These are phyloP conservation scores for Lates calcarifer DNA, from an alignment of 2,113 vertebrate species.

Conservation along the genomic window DNA sequence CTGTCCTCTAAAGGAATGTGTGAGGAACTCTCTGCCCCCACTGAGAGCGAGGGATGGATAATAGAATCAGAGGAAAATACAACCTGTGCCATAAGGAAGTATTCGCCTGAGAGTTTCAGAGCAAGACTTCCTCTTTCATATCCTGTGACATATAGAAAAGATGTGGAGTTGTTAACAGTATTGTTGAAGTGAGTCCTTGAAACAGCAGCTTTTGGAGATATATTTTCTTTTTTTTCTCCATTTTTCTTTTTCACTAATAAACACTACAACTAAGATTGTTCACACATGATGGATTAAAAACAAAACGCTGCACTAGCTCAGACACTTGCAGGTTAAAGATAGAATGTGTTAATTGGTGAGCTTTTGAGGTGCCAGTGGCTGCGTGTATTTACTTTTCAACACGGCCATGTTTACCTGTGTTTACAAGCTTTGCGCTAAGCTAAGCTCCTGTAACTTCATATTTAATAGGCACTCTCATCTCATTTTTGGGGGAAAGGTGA, in stretches of 20 bases:
- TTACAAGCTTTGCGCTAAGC: neutral
- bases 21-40: neutral
- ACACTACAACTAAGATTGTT: neutral
- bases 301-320: neutral
- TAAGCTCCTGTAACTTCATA: neutral
- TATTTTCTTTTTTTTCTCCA: neutral
- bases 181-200: neutral
- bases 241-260: neutral
- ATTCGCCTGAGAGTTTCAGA: neutral
- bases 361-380: neutral
- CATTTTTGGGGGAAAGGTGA: neutral
- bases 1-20: constrained; percentile 7
- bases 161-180: neutral
- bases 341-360: neutral
- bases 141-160: neutral
- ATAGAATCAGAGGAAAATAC: constrained; percentile 39
- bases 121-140: constrained; percentile 3
- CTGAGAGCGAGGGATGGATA: neutral
- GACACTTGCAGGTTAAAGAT: neutral
- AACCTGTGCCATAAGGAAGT: neutral
- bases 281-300: neutral
- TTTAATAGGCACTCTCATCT: neutral
- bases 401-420: neutral
- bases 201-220: neutral
- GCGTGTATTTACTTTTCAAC: neutral